Evolutionary conservation across 2,113 vertebrate species (phyloP).

Genomic region (Rhadina sibilatrix): DNA sequence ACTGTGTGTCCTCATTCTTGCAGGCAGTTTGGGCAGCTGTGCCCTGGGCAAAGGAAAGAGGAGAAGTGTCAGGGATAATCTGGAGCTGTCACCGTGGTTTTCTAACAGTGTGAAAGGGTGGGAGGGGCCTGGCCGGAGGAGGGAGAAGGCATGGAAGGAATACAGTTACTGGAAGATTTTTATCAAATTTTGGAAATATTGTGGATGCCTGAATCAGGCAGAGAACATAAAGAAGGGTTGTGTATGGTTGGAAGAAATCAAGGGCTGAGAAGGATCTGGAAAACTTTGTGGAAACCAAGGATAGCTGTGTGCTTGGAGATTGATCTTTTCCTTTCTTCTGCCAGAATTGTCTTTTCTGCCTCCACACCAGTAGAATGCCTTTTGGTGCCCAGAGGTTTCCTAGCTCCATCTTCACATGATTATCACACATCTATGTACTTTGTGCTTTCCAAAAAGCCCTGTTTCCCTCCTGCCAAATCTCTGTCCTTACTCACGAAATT

Average conservation of each 20-base stretch:
- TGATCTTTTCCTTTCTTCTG: not conserved
- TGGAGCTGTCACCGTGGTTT: accelerated
- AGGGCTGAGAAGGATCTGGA: not conserved
- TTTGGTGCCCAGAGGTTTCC: not conserved
- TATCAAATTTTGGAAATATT: not conserved
- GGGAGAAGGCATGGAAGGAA: not conserved
- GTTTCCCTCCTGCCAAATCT: not conserved
- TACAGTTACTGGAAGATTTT: not conserved
- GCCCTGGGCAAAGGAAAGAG: not conserved
- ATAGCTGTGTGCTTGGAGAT: not conserved
- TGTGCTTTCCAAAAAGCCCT: not conserved
- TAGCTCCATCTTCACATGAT: not conserved
- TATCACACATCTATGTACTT: not conserved
- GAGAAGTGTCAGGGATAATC: not conserved
- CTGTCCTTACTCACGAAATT: too few relatives aligned
- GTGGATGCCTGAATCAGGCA: not conserved
- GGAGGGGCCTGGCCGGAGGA: accelerated
- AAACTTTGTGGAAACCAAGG: not conserved
- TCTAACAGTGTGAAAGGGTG: not conserved
- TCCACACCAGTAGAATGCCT: not conserved
- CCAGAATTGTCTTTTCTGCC: not conserved
- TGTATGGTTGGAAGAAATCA: not conserved
- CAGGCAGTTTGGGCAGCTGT: not conserved
- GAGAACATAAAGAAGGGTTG: not conserved
- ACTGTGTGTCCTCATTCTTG: not conserved